These are phyloP conservation scores for Drosophila azteca DNA, from an alignment of 1,140 invertebrate species.

Conservation along the genomic window DNA sequence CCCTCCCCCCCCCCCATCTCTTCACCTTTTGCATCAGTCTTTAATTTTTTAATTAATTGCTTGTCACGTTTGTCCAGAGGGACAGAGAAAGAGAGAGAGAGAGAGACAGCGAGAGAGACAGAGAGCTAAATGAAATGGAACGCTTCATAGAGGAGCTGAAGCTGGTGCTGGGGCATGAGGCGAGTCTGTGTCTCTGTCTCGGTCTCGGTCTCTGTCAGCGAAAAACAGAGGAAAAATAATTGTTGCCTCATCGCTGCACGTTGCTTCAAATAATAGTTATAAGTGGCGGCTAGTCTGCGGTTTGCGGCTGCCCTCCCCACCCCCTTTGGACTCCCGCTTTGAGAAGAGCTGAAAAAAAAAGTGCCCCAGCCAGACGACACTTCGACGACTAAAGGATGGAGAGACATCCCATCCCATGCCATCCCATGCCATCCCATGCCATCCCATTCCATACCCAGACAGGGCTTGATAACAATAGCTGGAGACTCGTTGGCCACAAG, in stretches of 20 bases:
- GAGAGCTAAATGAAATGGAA: constrained; percentile 61
- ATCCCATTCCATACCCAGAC: not conserved
- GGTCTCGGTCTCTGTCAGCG: constrained; percentile 11
- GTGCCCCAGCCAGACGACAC: constrained; percentile 52
- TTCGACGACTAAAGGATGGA: constrained; percentile 15
- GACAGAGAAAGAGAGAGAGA: constrained; percentile 27
- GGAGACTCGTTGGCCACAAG: constrained; percentile 23
- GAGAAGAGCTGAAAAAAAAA: constrained; percentile 66
- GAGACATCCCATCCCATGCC: constrained; percentile 12
- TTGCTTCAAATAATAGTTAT: constrained; percentile 76
- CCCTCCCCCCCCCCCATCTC: not conserved
- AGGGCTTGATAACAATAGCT: constrained; percentile 59
- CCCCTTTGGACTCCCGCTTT: constrained; percentile 29
- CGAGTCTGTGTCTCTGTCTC: too few relatives aligned
- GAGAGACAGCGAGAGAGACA: constrained; percentile 8
- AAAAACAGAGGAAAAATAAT: constrained; percentile 51
- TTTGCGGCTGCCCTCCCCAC: constrained; percentile 12
- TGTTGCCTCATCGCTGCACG: constrained; percentile 77
- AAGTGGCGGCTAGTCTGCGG: constrained; percentile 74
- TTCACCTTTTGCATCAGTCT: constrained; percentile 9
- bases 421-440: constrained; percentile 9
- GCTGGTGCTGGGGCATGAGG: not conserved
- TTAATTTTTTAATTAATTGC: constrained; percentile 82
- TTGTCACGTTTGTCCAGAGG: constrained; percentile 60
- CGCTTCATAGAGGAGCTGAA: not conserved